phyloP scores from a whole-genome alignment of 1,140 invertebrate species.

The Drosophila azteca region DNA sequence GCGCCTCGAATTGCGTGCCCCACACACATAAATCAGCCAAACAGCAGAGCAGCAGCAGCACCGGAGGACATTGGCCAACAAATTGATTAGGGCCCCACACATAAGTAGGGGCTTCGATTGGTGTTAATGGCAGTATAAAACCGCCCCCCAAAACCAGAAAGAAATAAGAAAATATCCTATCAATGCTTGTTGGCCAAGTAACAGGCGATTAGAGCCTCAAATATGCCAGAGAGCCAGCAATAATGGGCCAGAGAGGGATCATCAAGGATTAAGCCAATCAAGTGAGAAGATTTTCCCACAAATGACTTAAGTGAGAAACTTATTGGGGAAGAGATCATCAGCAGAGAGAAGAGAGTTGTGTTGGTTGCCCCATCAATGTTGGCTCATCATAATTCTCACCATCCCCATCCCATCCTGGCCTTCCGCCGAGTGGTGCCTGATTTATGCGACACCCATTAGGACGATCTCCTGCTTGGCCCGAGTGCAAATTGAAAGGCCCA shows the following conservation, averaged over 20 bases:
- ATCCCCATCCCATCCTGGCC: too few species aligned
- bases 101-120: neutral
- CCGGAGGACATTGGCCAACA: constrained; percentile 14
- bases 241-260: too few species aligned
- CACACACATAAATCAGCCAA: constrained; percentile 62
- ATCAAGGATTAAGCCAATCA: too few species aligned
- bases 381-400: constrained; percentile 42
- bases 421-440: constrained; percentile 22
- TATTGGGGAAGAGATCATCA: neutral
- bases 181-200: too few species aligned
- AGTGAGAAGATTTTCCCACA: constrained; percentile 17
- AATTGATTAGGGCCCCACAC: constrained; percentile 31
- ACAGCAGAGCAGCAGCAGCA: constrained; percentile 3
- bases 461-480: neutral
- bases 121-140: too few species aligned
- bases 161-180: neutral
- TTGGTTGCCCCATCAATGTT: constrained; percentile 26
- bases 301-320: constrained; percentile 67
- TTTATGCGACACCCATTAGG: constrained; percentile 69
- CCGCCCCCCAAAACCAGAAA: too few species aligned
- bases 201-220: too few species aligned
- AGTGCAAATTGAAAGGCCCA: constrained; percentile 57
- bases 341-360: neutral
- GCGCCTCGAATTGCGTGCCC: constrained; percentile 70
- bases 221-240: too few species aligned